A percentile compares a stretch with the other conserved stretches of the same genome.
phyloP scores from a whole-genome alignment of 1,140 invertebrate species.

The Leptopilina clavipes region DNA sequence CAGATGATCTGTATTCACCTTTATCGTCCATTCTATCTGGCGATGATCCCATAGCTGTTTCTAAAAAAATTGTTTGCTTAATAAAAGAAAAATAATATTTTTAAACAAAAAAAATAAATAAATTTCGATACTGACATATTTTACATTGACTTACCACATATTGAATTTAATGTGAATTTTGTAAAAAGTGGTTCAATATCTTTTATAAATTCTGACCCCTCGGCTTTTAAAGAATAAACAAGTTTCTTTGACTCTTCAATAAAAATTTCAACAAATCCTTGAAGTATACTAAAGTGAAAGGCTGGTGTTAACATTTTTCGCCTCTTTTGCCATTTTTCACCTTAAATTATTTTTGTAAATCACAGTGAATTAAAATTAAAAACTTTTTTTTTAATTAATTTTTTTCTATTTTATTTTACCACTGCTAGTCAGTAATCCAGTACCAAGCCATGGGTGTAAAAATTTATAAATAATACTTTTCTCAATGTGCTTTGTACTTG shows the following conservation, averaged over 20 bases:
- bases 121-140: no score
- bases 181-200: slow-evolving; percentile 82
- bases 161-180: slow-evolving; percentile 84
- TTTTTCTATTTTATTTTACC: slow-evolving; percentile 60
- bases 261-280: slow-evolving; percentile 81
- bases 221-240: slow-evolving; percentile 57
- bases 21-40: slow-evolving; percentile 77
- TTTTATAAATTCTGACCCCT: slow-evolving; percentile 55
- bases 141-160: slow-evolving; percentile 79
- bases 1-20: slow-evolving; percentile 75
- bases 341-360: no score
- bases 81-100: not conserved
- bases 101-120: not conserved
- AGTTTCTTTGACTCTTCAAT: slow-evolving; percentile 56
- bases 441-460: slow-evolving; percentile 85
- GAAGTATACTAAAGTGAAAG: slow-evolving; percentile 92
- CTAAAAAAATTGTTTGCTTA: slow-evolving; percentile 66
- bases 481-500: slow-evolving; percentile 79
- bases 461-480: slow-evolving; percentile 85
- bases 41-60: slow-evolving; percentile 88
- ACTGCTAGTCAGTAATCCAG: slow-evolving; percentile 83
- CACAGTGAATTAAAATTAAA: no score
- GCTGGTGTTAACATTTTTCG: slow-evolving; percentile 90
- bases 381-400: no score
- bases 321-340: slow-evolving; percentile 85